Conservation (phyloP, 1,140 invertebrate genomes). For the Dryas iulia region DNA sequence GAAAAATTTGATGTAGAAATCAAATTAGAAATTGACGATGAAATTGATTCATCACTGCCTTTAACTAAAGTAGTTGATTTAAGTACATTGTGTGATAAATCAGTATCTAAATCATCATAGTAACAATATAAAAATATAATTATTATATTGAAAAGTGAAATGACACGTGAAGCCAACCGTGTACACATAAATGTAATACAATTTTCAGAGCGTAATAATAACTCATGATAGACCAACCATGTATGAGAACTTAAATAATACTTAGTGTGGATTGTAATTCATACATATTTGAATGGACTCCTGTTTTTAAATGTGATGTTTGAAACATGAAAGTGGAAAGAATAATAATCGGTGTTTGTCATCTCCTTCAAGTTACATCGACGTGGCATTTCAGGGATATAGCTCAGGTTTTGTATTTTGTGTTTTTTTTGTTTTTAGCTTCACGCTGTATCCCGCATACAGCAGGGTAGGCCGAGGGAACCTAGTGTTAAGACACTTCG, state of each 20-base stretch:
- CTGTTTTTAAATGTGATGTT: background rate
- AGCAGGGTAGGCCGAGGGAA: too few species aligned
- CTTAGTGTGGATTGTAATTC: background rate
- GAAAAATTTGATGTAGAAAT: background rate
- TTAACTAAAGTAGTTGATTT: background rate
- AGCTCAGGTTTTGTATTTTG: slow-evolving; percentile 7
- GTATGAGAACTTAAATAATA: slow-evolving; percentile 11
- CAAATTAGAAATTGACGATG: background rate
- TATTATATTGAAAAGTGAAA: slow-evolving; percentile 9
- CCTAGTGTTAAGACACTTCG: too few species aligned
- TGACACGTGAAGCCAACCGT: background rate
- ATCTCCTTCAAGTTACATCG: background rate
- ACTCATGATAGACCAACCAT: background rate
- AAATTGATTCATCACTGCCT: background rate
- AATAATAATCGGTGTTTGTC: background rate
- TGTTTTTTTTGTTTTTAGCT: background rate
- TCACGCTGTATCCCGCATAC: background rate
- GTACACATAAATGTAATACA: slow-evolving; percentile 5
- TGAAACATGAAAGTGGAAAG: background rate
- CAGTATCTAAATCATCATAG: background rate
- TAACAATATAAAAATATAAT: slow-evolving; percentile 6
- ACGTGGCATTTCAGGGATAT: slow-evolving; percentile 15
- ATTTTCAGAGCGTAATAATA: slow-evolving; percentile 11
- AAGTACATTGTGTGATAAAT: background rate
- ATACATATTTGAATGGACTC: background rate